Base-by-base conservation (phyloP, 2,797 vertebrate genomes). In the Okamejei kenojei region DNA sequence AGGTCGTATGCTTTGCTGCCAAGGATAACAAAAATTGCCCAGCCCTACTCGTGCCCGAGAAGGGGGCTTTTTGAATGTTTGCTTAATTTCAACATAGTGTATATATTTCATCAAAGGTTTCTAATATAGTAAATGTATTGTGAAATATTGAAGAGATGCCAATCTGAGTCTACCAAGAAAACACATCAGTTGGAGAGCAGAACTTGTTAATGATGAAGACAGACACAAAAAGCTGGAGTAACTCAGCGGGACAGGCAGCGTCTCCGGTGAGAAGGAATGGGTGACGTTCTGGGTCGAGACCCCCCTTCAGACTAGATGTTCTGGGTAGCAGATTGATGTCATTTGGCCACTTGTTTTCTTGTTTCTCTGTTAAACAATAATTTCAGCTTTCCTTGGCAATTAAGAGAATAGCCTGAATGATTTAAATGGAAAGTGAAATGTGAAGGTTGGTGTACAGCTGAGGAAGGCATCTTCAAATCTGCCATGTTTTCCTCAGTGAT, bases 371-470 rank as follows among this genome's bases (percentile, higher is more conserved):
- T n/a, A 65, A 88, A n/a, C 29, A 32, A 35, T 68, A 35, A 17
- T 88, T 68, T 19, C 15, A 65, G 61, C 17, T 63, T 68, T 68
- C 19, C 8, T 88, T 17, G n/a, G 63, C 68, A 88, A 88, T 88
- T 35, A 88, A 35, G 77, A 17, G n/a, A 35, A 4, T 8, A 68
- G 17, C 15, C 15, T 68, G 84, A 7, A 21, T 88, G 84, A 88
- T 68, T 68, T 17, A 88, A 88, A 68, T 88, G 17, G n/a, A 35
- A 88, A 88, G 61, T 88, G 84, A 88, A 88, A 88, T 88, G 84
- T 15, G 19, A 63, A 35, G n/a, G 61, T 35, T 4, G 63, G 7
- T 65, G n/a, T 17, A 68, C 17, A 68, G 32, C 63, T 19, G 63
- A 88, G 13, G 61, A 88, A 88, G n/a, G 61, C n/a, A 68, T 88